These are phyloP conservation scores for Sciurus vulgaris DNA, from an alignment of 2,797 vertebrate genomes.

Conservation along the genomic window DNA sequence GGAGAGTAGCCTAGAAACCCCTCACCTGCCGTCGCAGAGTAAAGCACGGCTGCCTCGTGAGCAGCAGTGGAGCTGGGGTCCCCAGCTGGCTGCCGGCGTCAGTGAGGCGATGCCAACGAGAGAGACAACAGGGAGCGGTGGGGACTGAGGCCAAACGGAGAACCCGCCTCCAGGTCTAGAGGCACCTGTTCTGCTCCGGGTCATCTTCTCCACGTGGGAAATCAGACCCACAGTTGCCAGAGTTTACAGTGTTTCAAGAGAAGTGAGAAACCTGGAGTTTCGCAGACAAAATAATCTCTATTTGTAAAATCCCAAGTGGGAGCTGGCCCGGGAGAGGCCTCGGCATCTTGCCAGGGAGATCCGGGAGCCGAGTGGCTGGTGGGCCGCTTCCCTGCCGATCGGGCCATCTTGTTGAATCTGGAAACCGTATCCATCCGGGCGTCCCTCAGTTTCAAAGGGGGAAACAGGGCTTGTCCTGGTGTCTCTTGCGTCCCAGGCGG, in stretches of 20 bases:
- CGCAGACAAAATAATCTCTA: not conserved
- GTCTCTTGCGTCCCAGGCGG: conserved; percentile 88
- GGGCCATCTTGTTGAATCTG: fast-evolving
- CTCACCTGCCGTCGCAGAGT: fast-evolving
- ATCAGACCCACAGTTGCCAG: not conserved
- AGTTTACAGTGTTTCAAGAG: not conserved
- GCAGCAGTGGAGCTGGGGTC: not conserved
- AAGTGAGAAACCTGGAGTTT: not conserved
- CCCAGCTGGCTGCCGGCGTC: no score
- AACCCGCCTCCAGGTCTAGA: fast-evolving
- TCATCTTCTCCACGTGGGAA: not conserved
- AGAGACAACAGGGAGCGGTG: not conserved
- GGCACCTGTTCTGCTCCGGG: fast-evolving
- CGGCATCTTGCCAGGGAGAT: not conserved
- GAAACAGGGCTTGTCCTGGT: not conserved
- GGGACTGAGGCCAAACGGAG: not conserved
- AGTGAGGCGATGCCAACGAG: fast-evolving
- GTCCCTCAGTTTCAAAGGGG: fast-evolving
- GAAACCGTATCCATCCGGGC: fast-evolving
- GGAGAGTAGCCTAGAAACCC: fast-evolving
- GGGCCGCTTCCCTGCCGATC: fast-evolving
- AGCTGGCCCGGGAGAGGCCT: not conserved
- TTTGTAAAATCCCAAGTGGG: not conserved
- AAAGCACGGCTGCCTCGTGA: not conserved
- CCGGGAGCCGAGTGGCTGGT: fast-evolving